Evolutionary conservation across 2,113 vertebrate species (phyloP).

Genomic region (Hemiscyllium ocellatum): DNA sequence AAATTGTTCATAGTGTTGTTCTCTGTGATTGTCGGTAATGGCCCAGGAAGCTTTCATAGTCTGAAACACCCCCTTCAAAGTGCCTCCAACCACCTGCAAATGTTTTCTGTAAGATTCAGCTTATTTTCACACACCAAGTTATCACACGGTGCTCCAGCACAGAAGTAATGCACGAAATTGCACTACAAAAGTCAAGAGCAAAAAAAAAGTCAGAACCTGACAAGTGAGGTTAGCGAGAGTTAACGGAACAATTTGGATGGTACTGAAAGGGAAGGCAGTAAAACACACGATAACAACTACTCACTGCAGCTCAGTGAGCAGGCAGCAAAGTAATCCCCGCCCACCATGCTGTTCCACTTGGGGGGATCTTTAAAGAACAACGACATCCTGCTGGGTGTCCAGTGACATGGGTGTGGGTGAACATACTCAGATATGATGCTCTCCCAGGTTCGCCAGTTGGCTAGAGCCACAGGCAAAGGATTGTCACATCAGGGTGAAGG

Average conservation of each 20-base stretch:
- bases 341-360: background rate
- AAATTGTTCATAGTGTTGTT: background rate
- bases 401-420: background rate
- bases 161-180: constrained; percentile 3
- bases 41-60: background rate
- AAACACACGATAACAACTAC: background rate
- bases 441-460: background rate
- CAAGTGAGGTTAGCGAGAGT: background rate
- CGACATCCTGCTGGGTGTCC: background rate
- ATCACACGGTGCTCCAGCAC: background rate
- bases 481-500: background rate
- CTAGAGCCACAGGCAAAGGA: background rate
- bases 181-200: background rate
- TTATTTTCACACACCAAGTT: background rate
- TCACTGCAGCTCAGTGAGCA: background rate
- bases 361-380: too few relatives aligned
- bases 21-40: background rate
- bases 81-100: background rate
- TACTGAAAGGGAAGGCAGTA: background rate
- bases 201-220: background rate
- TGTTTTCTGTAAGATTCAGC: background rate
- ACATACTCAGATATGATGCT: background rate
- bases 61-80: background rate
- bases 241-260: background rate
- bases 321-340: background rate